Base-by-base conservation (phyloP, 1,140 invertebrate species). In the Schlechtendalia chinensis region DNA sequence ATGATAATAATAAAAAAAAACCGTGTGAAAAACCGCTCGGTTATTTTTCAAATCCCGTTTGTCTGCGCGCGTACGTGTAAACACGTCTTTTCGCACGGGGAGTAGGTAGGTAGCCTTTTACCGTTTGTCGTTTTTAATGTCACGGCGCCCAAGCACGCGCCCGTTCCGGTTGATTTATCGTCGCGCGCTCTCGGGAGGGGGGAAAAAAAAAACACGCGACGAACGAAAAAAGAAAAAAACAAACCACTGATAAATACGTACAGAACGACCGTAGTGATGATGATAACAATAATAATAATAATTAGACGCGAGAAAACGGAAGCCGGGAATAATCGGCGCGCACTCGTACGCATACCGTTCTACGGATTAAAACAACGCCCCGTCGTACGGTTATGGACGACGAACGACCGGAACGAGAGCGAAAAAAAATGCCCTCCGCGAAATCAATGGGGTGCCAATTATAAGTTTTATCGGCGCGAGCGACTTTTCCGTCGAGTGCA, bases 371-470 rank as follows among this genome's bases (percentile, higher is more conserved):
- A 61, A 59, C 74, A 11, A 29, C 47, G 65, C 5, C 12, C n/a
- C 8, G 8, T n/a, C 3, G 32, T 39, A 39, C 32, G 32, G 32
- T 39, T n/a, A n/a, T n/a, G n/a, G n/a, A n/a, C n/a, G n/a, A n/a
- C n/a, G n/a, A n/a, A n/a, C n/a, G n/a, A n/a, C n/a, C n/a, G n/a
- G n/a, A 39, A 8, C 32, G 65, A 8, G 24, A 53, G 67, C 11
- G 27, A 79, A 19, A 59, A 75, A 77, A 77, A 77, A 61, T 61
- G 58, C 56, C 24, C 39, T 63, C 22, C 6, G 29, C n/a, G 58
- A 63, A 79, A 79, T 79, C 75, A 63, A 79, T 79, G 75, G 75
- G 75, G 75, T 63, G 75, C 75, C 75, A 79, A 79, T 79, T 79
- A 79, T 79, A 79, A 79, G 75, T 79, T 79, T 79, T 63, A 63